A percentile compares a stretch with the other conserved stretches of the same genome.
Conservation (phyloP, 1,140 invertebrate species). For the Pseudomyrmex flavicornis region DNA sequence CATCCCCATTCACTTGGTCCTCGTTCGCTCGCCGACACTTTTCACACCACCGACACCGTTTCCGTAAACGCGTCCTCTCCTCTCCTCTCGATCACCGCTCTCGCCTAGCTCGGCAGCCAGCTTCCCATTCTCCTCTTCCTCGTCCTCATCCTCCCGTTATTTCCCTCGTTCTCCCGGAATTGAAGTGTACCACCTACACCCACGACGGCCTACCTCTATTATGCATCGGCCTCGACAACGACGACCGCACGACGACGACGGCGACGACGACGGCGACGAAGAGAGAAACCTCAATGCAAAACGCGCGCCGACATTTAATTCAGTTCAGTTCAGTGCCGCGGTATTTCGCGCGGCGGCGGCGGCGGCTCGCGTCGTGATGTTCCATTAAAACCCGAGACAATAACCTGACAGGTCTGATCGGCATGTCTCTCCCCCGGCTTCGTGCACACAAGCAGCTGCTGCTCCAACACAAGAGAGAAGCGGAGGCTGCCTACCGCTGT, state of each 20-base stretch:
- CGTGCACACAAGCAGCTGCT: conserved; percentile 30
- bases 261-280: conserved; percentile 25
- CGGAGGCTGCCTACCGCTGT: conserved; percentile 52
- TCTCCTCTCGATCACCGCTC: conserved; percentile 17
- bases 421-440: conserved; percentile 67
- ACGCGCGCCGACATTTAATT: conserved; percentile 76
- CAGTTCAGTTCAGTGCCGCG: conserved; percentile 74
- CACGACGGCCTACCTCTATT: conserved; percentile 71
- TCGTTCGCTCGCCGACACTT: conserved; percentile 36
- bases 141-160: conserved; percentile 18
- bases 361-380: conserved; percentile 75
- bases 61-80: conserved; percentile 30
- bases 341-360: conserved; percentile 72
- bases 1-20: conserved; percentile 24
- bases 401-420: conserved; percentile 83
- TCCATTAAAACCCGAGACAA: conserved; percentile 85
- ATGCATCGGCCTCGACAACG: conserved; percentile 72
- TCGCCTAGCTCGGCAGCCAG: conserved; percentile 13
- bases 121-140: conserved; percentile 42
- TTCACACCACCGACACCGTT: conserved; percentile 34
- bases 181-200: conserved; percentile 70
- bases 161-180: conserved; percentile 66
- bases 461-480: conserved; percentile 62
- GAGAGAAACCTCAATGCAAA: conserved; percentile 65
- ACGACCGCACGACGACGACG: conserved; percentile 45